These are phyloP conservation scores for Eupithecia dodoneata DNA, from an alignment of 2,888 invertebrate genomes.

Conservation along the genomic window DNA sequence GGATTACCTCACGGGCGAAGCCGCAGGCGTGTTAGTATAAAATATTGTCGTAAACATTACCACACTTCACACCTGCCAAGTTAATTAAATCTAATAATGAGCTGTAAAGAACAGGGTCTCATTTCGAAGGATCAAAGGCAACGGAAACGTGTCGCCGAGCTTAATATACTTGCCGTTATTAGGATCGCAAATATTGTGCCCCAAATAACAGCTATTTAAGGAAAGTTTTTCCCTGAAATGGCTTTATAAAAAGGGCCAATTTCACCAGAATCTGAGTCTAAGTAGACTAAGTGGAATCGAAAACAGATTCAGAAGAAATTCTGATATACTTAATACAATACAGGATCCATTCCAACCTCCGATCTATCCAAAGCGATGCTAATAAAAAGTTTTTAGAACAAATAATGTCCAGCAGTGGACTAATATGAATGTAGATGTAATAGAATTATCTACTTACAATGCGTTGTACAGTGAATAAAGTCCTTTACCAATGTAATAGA, in stretches of 20 bases:
- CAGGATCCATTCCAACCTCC: no score
- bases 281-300: no score
- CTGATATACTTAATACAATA: no score
- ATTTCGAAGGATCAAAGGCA: conserved; percentile 6
- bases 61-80: background rate
- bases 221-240: background rate
- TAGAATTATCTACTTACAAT: no score
- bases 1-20: no score
- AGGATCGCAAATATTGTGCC: conserved; percentile 6
- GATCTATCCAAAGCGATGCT: no score
- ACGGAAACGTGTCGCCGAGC: conserved; percentile 1
- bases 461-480: no score
- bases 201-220: background rate
- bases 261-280: no score
- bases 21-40: background rate
- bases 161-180: background rate
- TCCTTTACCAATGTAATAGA: no score
- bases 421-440: background rate
- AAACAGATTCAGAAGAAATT: no score
- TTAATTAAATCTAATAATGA: conserved; percentile 12
- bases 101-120: background rate
- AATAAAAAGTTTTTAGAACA: background rate
- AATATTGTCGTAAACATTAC: background rate
- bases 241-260: background rate
- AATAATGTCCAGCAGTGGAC: background rate